phyloP scores from a whole-genome alignment of 2,797 vertebrate genomes.

The Diceros bicornis region DNA sequence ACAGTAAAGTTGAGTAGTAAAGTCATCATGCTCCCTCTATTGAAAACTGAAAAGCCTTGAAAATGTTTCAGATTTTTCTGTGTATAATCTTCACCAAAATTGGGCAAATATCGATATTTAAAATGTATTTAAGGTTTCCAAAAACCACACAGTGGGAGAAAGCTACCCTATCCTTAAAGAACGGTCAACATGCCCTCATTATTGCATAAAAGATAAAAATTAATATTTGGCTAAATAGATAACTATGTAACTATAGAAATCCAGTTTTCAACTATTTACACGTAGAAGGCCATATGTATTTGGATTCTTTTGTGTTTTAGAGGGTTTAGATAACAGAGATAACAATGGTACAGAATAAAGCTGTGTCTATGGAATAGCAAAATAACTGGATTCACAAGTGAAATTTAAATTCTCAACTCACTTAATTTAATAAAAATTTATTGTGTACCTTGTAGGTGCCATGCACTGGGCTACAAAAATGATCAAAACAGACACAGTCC shows the following conservation, averaged over 20 bases:
- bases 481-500: not conserved
- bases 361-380: not conserved
- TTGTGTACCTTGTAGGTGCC: not conserved
- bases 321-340: not conserved
- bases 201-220: not conserved
- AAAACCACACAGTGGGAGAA: not conserved
- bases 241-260: not conserved
- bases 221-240: constrained; percentile 33
- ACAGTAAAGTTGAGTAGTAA: constrained; percentile 47
- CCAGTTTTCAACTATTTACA: not conserved
- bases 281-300: not conserved
- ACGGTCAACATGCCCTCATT: not conserved
- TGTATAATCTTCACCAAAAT: constrained; percentile 61
- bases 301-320: not conserved
- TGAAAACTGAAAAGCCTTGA: constrained; percentile 62
- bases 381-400: not conserved
- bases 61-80: constrained; percentile 71
- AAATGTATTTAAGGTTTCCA: constrained; percentile 53
- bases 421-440: constrained; percentile 33
- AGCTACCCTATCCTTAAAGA: not conserved
- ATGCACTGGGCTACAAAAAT: not conserved
- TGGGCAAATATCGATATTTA: constrained; percentile 31
- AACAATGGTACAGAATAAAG: not conserved
- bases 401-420: constrained; percentile 28
- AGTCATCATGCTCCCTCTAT: constrained; percentile 64